Percentiles rank a stretch among this genome's conserved stretches.
phyloP scores from a whole-genome alignment of 1,140 invertebrate species.

The Drosophila punjabiensis region DNA sequence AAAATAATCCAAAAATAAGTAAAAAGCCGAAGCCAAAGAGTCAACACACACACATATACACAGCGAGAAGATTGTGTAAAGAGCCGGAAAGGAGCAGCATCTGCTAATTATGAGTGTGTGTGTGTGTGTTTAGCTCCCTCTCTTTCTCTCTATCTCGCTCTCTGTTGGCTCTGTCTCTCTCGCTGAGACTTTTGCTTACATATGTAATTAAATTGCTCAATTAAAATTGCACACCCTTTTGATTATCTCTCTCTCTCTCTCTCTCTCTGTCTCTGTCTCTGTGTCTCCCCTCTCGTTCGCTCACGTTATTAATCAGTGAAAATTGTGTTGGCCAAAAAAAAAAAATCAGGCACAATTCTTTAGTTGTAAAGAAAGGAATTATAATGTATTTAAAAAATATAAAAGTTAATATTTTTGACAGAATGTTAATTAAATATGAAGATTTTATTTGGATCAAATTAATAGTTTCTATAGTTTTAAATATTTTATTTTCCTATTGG shows the following conservation, averaged over 20 bases:
- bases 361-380: background rate
- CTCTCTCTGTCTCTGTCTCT: conserved; percentile 27
- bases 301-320: conserved; percentile 73
- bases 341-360: background rate
- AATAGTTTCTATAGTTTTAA: background rate
- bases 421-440: background rate
- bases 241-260: conserved; percentile 64
- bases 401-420: background rate
- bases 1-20: conserved; percentile 32
- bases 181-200: conserved; percentile 75
- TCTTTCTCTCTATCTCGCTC: conserved; percentile 6
- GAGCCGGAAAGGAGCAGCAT: conserved; percentile 24
- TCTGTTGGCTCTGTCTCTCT: conserved; percentile 3
- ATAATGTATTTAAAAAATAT: background rate
- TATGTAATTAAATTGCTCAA: conserved; percentile 85
- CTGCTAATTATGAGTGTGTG: conserved; percentile 64
- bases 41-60: conserved; percentile 34
- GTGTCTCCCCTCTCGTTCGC: conserved; percentile 17
- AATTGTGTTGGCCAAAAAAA: conserved; percentile 64
- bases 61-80: conserved; percentile 4
- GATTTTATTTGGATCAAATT: background rate
- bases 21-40: conserved; percentile 38
- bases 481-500: background rate
- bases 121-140: background rate
- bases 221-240: conserved; percentile 85